These are phyloP conservation scores for Xiphophorus maculatus DNA, from an alignment of 2,113 vertebrate species.

Conservation along the genomic window DNA sequence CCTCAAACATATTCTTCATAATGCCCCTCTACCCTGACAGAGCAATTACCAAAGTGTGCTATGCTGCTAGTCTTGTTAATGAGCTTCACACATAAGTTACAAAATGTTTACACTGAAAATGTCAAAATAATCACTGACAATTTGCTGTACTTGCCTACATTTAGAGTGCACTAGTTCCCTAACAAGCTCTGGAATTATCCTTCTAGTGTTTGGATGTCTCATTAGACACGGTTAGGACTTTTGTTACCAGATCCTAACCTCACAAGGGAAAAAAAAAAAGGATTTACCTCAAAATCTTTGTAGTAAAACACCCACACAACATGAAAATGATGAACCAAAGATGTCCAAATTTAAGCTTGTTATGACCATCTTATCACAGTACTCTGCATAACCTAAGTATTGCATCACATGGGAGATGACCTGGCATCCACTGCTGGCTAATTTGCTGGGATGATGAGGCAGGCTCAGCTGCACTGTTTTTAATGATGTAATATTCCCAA, in stretches of 20 bases:
- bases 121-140: neutral
- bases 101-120: neutral
- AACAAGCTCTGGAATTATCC: neutral
- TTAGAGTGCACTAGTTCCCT: neutral
- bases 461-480: slow-evolving; percentile 64
- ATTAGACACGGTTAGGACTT: neutral
- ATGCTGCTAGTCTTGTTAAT: slow-evolving; percentile 3
- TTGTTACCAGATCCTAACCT: slow-evolving; percentile 12
- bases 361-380: neutral
- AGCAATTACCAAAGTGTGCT: neutral
- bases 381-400: slow-evolving; percentile 6
- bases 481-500: slow-evolving; percentile 49
- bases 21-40: neutral
- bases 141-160: neutral
- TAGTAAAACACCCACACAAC: neutral
- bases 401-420: slow-evolving; percentile 43
- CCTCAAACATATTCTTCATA: neutral
- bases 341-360: neutral
- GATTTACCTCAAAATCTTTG: neutral
- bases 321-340: slow-evolving; percentile 1
- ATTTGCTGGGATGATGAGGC: slow-evolving; percentile 51
- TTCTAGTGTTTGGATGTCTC: neutral
- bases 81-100: neutral
- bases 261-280: neutral
- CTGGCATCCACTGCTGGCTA: slow-evolving; percentile 33